Evolutionary conservation across 2,888 invertebrate species (phyloP), one percentile per base, ranked within the genome.

Genomic region (Ditula angustiorana): DNA sequence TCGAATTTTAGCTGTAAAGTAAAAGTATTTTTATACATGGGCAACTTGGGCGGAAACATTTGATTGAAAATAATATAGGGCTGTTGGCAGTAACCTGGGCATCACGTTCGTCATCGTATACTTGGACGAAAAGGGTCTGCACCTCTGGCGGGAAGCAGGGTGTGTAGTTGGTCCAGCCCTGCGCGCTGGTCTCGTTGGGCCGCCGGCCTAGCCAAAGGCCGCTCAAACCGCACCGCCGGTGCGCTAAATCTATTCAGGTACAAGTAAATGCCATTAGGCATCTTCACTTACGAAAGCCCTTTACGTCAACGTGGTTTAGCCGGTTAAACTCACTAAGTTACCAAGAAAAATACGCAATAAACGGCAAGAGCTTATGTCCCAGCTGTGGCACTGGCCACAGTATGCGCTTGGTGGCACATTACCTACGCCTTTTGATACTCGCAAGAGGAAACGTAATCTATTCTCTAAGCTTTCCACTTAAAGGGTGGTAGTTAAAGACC

Each of bases 151-250:
- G 95, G 74, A 96, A 96, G 79, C 98, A 98, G 0, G 95, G 95
- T 0, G 96, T 96, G 79, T 96, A 98, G 84, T 98, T 96, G 1
- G 97, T 97, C 95, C 97, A 97, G 1, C 97, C 97, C 19, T 83
- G 85, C 0, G 83, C 66, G 37, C 78, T 81, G 21, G 81, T 73
- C n/a, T 86, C 84, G 66, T 87, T 80, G 44, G 74, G 59, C 50
- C 84, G 74, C 79, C 88, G 75, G 63, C 94, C 93, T 63, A 95
- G 94, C 97, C 97, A 98, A 1, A 87, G 85, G 0, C 97, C 97
- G 24, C 94, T 93, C 0, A 87, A 75, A 2, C 94, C 94, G 78
- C 97, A 97, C 37, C 93, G 93, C 67, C 96, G 94, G 78, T 93
- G 95, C 1, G 96, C 97, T 68, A 93, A 94, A 76, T 95, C 97